Conservation (phyloP, 2,797 vertebrate species). For the Alcedo quadribrachys region DNA sequence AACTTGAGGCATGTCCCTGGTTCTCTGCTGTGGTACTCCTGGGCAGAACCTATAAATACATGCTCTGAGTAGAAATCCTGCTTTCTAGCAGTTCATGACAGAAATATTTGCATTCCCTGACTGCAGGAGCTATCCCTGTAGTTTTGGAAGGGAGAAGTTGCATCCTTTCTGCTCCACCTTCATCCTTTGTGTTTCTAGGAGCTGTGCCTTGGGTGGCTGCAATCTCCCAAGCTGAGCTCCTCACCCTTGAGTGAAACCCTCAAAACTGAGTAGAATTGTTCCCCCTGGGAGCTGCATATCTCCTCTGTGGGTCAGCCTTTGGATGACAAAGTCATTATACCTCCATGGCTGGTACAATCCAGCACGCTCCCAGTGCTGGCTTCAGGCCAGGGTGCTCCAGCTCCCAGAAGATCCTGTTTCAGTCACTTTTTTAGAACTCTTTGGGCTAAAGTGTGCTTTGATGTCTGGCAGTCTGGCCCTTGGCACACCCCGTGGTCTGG, state of each 20-base stretch:
- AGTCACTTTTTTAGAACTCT: background rate
- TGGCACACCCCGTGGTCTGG: background rate
- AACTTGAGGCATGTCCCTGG: fast-evolving
- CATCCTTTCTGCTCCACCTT: background rate
- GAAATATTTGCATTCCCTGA: background rate
- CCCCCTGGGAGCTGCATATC: background rate
- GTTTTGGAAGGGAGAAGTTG: background rate
- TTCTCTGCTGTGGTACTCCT: background rate
- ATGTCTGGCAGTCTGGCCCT: background rate
- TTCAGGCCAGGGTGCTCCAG: background rate
- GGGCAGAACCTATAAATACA: background rate
- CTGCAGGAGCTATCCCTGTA: background rate
- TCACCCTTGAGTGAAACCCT: background rate
- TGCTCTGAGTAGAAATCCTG: background rate
- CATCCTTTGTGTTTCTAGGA: background rate
- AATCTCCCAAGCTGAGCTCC: background rate
- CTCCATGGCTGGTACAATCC: background rate
- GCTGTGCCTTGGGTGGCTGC: background rate
- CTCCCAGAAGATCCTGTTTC: background rate
- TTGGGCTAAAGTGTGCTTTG: background rate
- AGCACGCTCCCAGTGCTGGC: background rate
- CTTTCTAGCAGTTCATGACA: background rate
- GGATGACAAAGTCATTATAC: background rate
- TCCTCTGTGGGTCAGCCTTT: background rate
- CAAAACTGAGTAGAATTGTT: background rate